Evolutionary conservation across 64 coral and sea anemone genomes (phyloP).

Genomic region (Montipora sp.): DNA sequence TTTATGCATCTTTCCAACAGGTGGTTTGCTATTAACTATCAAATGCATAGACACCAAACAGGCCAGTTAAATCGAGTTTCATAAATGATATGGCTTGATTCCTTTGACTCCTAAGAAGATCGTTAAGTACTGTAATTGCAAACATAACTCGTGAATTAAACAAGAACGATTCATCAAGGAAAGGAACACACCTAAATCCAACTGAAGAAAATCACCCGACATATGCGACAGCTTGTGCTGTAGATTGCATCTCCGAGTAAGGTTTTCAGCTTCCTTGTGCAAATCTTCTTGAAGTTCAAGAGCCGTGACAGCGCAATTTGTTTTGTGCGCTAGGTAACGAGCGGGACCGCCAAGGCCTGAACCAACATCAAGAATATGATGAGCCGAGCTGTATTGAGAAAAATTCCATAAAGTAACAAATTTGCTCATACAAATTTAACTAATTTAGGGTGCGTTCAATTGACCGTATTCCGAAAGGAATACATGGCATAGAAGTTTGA

Average conservation of each 20-base stretch:
- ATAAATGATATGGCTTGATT: no score
- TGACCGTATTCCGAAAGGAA: no score
- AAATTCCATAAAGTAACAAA: neutral
- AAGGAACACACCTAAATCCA: constrained; percentile 46
- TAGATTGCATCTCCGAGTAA: constrained; percentile 72
- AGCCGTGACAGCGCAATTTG: constrained; percentile 67
- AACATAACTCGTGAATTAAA: no score
- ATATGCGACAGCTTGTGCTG: constrained; percentile 57
- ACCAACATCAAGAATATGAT: constrained; percentile 75
- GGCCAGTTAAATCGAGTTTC: no score
- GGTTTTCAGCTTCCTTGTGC: constrained; percentile 50
- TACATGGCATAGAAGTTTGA: no score
- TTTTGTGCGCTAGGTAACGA: constrained; percentile 49
- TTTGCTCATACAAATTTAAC: no score
- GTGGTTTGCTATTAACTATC: no score
- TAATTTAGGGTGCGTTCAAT: no score
- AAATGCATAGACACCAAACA: no score
- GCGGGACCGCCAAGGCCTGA: constrained; percentile 90
- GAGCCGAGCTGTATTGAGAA: constrained; percentile 30
- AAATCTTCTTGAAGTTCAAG: constrained; percentile 82
- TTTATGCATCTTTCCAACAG: no score
- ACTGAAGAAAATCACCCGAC: constrained; percentile 75
- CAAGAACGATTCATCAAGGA: neutral
- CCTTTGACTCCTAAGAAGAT: no score
- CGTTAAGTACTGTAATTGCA: no score